phyloP scores from a whole-genome alignment of 2,888 invertebrate genomes.

The Hemithea aestivaria region DNA sequence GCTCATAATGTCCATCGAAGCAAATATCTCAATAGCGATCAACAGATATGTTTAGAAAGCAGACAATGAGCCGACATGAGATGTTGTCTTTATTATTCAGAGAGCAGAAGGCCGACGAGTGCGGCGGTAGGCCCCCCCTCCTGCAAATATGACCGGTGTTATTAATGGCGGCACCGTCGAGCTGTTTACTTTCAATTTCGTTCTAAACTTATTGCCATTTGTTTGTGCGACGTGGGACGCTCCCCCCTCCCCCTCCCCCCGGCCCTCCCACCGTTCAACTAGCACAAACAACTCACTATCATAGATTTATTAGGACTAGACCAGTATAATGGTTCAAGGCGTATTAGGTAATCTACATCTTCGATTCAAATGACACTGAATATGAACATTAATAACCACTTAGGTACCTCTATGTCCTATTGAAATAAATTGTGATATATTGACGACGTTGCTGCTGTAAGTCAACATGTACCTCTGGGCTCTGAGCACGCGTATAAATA shows the following conservation, averaged over 20 bases:
- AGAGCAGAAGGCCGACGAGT: no score
- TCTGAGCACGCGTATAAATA: no score
- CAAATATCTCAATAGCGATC: conserved; percentile 1
- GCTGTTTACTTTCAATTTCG: conserved; percentile 56
- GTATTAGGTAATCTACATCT: no score
- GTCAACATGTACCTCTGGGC: no score
- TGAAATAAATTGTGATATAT: no score
- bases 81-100: conserved; percentile 4
- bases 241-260: background rate
- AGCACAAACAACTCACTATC: conserved; percentile 21
- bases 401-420: no score
- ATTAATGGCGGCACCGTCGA: conserved; percentile 23
- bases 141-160: conserved; percentile 17
- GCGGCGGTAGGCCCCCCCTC: background rate
- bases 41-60: background rate
- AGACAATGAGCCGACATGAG: conserved; percentile 7
- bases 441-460: no score
- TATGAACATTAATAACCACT: no score
- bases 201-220: conserved; percentile 46
- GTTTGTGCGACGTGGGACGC: conserved; percentile 27
- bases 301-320: conserved; percentile 20
- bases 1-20: no score
- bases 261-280: conserved; percentile 2
- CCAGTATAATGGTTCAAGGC: no score
- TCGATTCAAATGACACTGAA: no score